phyloP scores from a whole-genome alignment of 2,113 vertebrate genomes.

The Lethenteron camtschaticum region DNA sequence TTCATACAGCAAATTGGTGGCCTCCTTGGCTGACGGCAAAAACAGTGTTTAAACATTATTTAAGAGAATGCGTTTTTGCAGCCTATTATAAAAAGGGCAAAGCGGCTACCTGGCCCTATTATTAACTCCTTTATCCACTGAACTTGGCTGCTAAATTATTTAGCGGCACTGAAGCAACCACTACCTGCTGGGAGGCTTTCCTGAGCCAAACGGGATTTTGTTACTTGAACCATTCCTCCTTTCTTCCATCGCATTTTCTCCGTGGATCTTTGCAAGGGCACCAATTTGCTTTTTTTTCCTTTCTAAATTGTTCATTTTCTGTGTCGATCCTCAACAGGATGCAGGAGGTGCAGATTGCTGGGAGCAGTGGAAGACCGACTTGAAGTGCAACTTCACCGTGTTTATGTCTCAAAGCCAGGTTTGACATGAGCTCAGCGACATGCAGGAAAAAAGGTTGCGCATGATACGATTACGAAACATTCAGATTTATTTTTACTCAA shows the following conservation, averaged over 20 bases:
- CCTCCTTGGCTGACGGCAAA: neutral
- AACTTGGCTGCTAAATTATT: constrained; percentile 4
- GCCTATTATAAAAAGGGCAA: constrained; percentile 4
- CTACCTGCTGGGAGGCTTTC: neutral
- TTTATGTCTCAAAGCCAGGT: no score
- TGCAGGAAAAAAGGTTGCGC: no score
- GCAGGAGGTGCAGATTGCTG: no score
- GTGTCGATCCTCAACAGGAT: no score
- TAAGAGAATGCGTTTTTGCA: constrained; percentile 1
- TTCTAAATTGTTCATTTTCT: no score
- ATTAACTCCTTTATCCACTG: constrained; percentile 6
- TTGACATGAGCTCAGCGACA: no score
- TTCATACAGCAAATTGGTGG: no score
- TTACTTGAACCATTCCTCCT: constrained; percentile 1
- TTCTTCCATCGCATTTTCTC: constrained; percentile 4
- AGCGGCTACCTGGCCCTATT: constrained; percentile 3
- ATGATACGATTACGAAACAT: no score
- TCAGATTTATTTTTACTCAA: no score
- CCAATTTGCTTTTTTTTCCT: no score
- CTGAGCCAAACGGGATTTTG: constrained; percentile 1
- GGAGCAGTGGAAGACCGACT: no score
- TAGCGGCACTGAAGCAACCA: neutral
- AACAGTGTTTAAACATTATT: constrained; percentile 2
- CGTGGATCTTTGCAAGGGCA: neutral
- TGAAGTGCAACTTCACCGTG: no score